These are phyloP conservation scores for Zaprionus davidi DNA, from an alignment of 1,140 invertebrate species.

Conservation along the genomic window DNA sequence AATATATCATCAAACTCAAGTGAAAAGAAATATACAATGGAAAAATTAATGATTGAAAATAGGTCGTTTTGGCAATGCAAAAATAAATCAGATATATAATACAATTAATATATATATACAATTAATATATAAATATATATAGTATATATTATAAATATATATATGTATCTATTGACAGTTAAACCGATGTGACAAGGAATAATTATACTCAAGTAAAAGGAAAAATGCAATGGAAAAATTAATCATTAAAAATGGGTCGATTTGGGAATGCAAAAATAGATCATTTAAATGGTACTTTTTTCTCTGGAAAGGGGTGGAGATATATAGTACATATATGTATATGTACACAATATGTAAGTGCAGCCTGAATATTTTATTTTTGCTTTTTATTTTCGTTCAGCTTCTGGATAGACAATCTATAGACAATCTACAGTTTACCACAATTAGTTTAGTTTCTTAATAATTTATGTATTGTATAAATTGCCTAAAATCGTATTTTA, in stretches of 20 bases:
- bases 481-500: conserved; percentile 69
- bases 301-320: neutral
- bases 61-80: conserved; percentile 23
- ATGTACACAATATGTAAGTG: neutral
- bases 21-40: conserved; percentile 65
- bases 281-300: neutral
- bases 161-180: too few relatives aligned
- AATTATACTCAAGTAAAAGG: conserved; percentile 58
- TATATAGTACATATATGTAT: neutral
- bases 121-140: too few relatives aligned
- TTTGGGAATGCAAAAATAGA: conserved; percentile 33
- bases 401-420: neutral
- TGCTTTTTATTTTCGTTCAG: conserved; percentile 8
- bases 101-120: too few relatives aligned
- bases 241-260: conserved; percentile 42
- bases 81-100: conserved; percentile 15
- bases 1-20: conserved; percentile 69
- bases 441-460: conserved; percentile 73
- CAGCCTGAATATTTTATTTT: neutral
- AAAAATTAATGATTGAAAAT: conserved; percentile 59
- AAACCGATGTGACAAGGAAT: too few relatives aligned
- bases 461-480: conserved; percentile 68
- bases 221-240: conserved; percentile 69
- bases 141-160: too few relatives aligned
- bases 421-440: conserved; percentile 31